Evolutionary conservation across 1,140 invertebrate genomes (phyloP).

Genomic region (Drosophila lowei): DNA sequence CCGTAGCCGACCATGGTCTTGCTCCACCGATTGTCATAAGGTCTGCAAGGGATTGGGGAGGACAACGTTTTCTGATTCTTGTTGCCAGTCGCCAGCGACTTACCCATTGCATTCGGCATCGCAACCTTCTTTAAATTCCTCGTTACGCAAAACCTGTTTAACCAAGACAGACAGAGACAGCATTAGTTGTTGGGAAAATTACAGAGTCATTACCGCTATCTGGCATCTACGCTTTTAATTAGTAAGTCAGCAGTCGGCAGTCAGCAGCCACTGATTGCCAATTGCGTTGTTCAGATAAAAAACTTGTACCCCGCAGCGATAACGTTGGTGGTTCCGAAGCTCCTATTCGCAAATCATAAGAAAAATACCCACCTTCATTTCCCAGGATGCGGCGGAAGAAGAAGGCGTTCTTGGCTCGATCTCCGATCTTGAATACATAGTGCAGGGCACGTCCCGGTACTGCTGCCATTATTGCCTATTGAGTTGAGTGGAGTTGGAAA

Average conservation of each 20-base stretch:
- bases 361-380: too few species aligned
- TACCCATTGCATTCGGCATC: slow-evolving; percentile 98
- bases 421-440: too few species aligned
- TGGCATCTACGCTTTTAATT: slow-evolving; percentile 48
- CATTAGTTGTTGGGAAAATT: neutral
- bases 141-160: slow-evolving; percentile 94
- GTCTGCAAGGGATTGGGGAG: slow-evolving; percentile 84
- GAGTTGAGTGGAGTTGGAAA: too few species aligned
- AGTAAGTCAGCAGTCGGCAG: too few species aligned
- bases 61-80: neutral
- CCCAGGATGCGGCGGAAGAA: too few species aligned
- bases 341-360: too few species aligned
- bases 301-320: slow-evolving; percentile 15
- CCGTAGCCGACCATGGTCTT: slow-evolving; percentile 99
- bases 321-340: too few species aligned
- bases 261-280: slow-evolving; percentile 10
- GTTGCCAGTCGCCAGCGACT: slow-evolving; percentile 57
- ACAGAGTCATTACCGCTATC: slow-evolving; percentile 44
- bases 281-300: slow-evolving; percentile 24
- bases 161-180: slow-evolving; percentile 5
- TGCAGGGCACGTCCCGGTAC: too few species aligned
- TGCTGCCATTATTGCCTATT: too few species aligned
- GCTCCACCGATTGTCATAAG: slow-evolving; percentile 98
- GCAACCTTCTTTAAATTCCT: slow-evolving; percentile 98
- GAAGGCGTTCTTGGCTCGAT: too few species aligned